Percentiles rank a stretch among this genome's conserved stretches.
Conservation (phyloP, 2,888 invertebrate species). For the Notodonta dromedarius region DNA sequence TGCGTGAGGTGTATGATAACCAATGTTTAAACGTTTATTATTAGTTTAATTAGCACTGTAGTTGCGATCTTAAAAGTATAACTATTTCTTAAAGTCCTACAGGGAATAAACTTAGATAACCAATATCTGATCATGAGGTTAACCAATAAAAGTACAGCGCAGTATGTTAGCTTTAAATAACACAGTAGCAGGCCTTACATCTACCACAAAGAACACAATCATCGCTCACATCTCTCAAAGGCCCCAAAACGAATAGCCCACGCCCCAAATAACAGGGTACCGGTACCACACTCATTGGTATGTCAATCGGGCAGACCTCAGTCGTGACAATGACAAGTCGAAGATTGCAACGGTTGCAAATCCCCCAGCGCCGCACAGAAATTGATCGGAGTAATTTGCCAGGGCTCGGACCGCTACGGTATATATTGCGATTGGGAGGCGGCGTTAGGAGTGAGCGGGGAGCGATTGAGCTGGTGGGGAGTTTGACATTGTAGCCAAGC, state of each 20-base stretch:
- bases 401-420: conserved; percentile 54
- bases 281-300: conserved; percentile 26
- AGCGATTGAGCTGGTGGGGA: conserved; percentile 11
- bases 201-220: background rate
- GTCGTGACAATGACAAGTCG: conserved; percentile 75
- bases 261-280: conserved; percentile 25
- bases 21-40: no score
- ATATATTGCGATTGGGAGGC: conserved; percentile 44
- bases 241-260: conserved; percentile 5
- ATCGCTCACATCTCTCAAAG: background rate
- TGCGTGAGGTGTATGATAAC: no score
- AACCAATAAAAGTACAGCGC: no score
- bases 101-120: no score
- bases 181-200: no score
- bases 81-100: no score
- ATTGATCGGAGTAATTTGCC: conserved; percentile 78
- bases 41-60: no score
- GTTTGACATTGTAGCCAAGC: no score
- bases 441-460: conserved; percentile 14
- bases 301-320: conserved; percentile 38
- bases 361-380: conserved; percentile 58
- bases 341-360: conserved; percentile 75
- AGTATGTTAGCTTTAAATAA: no score
- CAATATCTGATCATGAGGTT: no score
- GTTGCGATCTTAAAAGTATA: no score